Evolutionary conservation across 2,113 vertebrate genomes (phyloP).

Genomic region (Collichthys lucidus): DNA sequence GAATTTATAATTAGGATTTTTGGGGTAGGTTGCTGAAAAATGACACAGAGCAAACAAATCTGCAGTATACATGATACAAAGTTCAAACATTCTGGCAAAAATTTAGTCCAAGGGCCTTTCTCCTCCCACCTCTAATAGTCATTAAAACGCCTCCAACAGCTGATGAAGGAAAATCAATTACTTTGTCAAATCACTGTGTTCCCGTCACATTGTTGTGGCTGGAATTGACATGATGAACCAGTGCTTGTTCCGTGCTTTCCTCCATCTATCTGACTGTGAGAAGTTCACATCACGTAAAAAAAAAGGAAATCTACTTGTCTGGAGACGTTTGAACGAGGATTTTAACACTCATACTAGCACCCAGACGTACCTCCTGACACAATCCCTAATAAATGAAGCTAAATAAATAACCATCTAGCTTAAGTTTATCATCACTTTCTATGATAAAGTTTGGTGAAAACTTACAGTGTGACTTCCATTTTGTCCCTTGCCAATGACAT

Average conservation of each 20-base stretch:
- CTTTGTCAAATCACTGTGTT: conserved; percentile 75
- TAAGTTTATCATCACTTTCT: conserved; percentile 42
- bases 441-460: conserved; percentile 46
- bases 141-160: conserved; percentile 58
- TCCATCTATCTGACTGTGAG: conserved; percentile 65
- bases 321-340: conserved; percentile 67
- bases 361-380: conserved; percentile 49
- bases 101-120: neutral
- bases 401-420: conserved; percentile 56
- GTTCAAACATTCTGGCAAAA: neutral
- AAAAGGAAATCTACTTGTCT: conserved; percentile 42
- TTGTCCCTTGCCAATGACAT: conserved; percentile 21
- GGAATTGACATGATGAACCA: conserved; percentile 54
- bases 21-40: neutral
- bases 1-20: conserved; percentile 7
- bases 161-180: conserved; percentile 81
- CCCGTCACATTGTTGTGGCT: conserved; percentile 79
- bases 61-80: neutral
- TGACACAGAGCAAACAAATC: neutral
- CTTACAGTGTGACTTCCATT: conserved; percentile 18
- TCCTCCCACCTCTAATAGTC: conserved; percentile 42
- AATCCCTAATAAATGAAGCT: conserved; percentile 76
- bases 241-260: conserved; percentile 60
- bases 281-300: conserved; percentile 49
- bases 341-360: conserved; percentile 72